Evolutionary conservation across 2,888 invertebrate genomes (phyloP), one percentile per base, ranked within the genome.

Genomic region (Drosophila fulvimacula): DNA sequence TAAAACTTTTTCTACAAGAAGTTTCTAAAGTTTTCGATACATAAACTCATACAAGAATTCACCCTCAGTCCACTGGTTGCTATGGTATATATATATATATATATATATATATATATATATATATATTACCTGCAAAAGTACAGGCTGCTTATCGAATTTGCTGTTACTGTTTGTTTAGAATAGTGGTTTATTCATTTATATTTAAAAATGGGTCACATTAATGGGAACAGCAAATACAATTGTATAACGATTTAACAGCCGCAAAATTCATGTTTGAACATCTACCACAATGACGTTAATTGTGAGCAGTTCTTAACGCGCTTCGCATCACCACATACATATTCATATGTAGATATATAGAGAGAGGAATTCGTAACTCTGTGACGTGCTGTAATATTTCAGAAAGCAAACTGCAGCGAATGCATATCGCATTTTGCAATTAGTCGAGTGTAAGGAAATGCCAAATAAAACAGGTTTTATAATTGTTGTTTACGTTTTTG

Each of bases 401-500:
- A 36, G 27, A 49, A 3, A 38, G 44, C 24, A 41, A 66, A 60
- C 51, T 56, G 69, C 69, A 55, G 17, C 21, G 62, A 76, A 36
- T 63, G 73, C 62, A 68, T 49, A 60, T 63, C 42, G 34, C 15
- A 21, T 32, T 48, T 32, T 58, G 55, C 36, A 69, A 64, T 75
- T 64, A 42, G 27, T 44, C n/a, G 39, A 21, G 61, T 46, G 34
- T 36, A 48, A 32, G 42, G 41, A 59, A 73, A 44, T 42, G 24
- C 42, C 55, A 24, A 72, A 64, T 59, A 59, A 73, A 73, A 73
- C 49, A 48, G 56, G 62, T 60, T 48, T 51, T 64, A 59, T 62
- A 60, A 69, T 58, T 73, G 69, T 69, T 69, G 74, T 73, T 69
- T 62, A 66, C 65, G n/a, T 61, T 77, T 73, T 51, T 24, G n/a